Evolutionary conservation across 2,888 invertebrate species (phyloP), one percentile per base, ranked within the genome.

Genomic region (Tenthredo notha): DNA sequence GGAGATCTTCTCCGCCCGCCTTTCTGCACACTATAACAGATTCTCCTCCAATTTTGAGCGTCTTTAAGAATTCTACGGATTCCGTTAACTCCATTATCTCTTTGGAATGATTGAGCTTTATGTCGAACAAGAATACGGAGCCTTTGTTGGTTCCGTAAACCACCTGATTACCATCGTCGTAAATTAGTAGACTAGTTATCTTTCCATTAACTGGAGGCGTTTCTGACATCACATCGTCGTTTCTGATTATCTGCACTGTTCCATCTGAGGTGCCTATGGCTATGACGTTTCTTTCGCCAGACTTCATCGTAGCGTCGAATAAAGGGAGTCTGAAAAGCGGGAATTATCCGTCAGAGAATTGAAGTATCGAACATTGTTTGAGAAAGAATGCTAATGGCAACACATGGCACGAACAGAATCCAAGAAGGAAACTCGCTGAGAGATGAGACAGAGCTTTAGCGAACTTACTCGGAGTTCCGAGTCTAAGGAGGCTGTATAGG

Each of bases 101-200:
- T 1, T 88, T 88, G 0, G 87, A 90, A 15, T 93, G 93, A 85
- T 94, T 94, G 0, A 93, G 93, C 0, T 93, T 90, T 0, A 94
- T 89, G 0, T 94, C 93, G 87, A 94, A 94, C 87, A 94, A 93
- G 61, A 93, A 93, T 0, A 95, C 94, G 0, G 89, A 89, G 1
- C 94, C 94, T 0, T 94, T 94, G 21, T 93, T 92, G 0, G 94
- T 93, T 0, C 94, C 94, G 89, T 94, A 95, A 12, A 95, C 89
- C 0, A 95, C 91, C 90, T 94, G 94, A 50, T 94, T 94, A 87
- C 94, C 95, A 91, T 95, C 94, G 0, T 94, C 94, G 0, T 94
- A 94, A 86, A 95, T 93, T 84, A 93, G 93, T 1, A 95, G 92
- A 5, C 91, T 91, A 1, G 94, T 94, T 78, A 95, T 94, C 80